Conservation (phyloP, 2,113 vertebrate species). For the Daphoenositta chrysoptera region DNA sequence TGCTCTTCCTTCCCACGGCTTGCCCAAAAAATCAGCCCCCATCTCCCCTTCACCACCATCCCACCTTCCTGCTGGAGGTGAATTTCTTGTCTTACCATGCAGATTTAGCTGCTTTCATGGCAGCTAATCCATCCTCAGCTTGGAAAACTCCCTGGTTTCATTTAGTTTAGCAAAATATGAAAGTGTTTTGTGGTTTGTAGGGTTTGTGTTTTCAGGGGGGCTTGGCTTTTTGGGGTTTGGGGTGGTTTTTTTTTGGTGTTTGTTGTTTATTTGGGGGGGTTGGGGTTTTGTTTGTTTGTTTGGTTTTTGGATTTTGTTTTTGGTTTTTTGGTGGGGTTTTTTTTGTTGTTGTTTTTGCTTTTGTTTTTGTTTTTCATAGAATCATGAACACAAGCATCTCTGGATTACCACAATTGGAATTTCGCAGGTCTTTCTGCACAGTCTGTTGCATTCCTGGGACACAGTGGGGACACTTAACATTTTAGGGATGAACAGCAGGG, state of each 20-base stretch:
- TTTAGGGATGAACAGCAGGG: not conserved
- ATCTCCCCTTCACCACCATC: not conserved
- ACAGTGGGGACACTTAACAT: not conserved
- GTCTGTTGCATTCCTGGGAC: not conserved
- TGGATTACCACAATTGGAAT: not conserved
- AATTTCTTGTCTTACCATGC: not conserved
- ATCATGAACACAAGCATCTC: not conserved
- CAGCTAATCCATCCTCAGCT: not conserved
- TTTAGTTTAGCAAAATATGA: not conserved
- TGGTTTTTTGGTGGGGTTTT: not conserved
- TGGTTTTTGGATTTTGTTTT: not conserved
- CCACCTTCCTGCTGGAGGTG: not conserved
- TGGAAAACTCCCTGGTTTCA: not conserved
- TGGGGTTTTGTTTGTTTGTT: not conserved
- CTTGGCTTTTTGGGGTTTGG: not conserved
- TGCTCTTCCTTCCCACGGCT: not conserved
- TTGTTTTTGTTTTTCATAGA: not conserved
- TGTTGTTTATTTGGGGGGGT: not conserved
- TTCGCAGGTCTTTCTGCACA: not conserved
- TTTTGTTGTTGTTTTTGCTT: not conserved
- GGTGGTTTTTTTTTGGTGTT: not conserved
- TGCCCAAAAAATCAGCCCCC: not conserved
- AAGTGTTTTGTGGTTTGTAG: not conserved
- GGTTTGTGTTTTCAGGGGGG: not conserved
- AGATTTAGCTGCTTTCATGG: not conserved